Percentiles rank a stretch among this genome's conserved stretches.
Evolutionary conservation across 2,888 invertebrate genomes (phyloP).

Genomic region (Tetanocera ferruginea): DNA sequence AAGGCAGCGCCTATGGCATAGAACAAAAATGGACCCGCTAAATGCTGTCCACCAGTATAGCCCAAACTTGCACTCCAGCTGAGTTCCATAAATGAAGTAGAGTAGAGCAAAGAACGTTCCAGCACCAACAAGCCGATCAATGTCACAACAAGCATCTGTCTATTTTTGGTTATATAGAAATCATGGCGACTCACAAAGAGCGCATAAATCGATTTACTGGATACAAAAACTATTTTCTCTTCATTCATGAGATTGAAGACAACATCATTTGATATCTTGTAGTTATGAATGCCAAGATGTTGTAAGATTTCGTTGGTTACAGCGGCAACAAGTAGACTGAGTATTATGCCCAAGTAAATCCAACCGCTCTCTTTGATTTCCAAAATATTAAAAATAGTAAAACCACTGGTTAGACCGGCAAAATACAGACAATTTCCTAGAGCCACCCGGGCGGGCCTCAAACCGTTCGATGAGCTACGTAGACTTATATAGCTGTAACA

Average conservation of each 20-base stretch:
- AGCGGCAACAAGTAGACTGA: constrained; percentile 50
- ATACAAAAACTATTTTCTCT: constrained; percentile 57
- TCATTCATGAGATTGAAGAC: constrained; percentile 63
- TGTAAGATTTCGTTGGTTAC: constrained; percentile 60
- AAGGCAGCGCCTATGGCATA: constrained; percentile 55
- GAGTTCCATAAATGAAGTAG: constrained; percentile 55
- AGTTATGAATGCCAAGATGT: constrained; percentile 55
- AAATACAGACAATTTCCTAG: constrained; percentile 56
- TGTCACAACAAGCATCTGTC: constrained; percentile 57
- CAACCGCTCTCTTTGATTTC: constrained; percentile 56
- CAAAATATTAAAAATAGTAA: constrained; percentile 58
- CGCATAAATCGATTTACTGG: constrained; percentile 53
- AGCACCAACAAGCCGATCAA: constrained; percentile 46
- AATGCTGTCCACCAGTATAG: constrained; percentile 46
- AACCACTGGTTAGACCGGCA: constrained; percentile 56
- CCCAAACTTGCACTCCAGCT: constrained; percentile 57
- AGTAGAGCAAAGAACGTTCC: constrained; percentile 56
- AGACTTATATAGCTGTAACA: constrained; percentile 60
- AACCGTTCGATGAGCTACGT: constrained; percentile 55
- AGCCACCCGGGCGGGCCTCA: constrained; percentile 57
- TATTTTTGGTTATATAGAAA: constrained; percentile 53
- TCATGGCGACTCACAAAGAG: constrained; percentile 58
- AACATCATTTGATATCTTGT: constrained; percentile 59
- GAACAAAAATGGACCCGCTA: constrained; percentile 54
- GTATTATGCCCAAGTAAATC: constrained; percentile 53